Base-by-base conservation (phyloP, 1,140 invertebrate species). In the Drosophila insularis region DNA sequence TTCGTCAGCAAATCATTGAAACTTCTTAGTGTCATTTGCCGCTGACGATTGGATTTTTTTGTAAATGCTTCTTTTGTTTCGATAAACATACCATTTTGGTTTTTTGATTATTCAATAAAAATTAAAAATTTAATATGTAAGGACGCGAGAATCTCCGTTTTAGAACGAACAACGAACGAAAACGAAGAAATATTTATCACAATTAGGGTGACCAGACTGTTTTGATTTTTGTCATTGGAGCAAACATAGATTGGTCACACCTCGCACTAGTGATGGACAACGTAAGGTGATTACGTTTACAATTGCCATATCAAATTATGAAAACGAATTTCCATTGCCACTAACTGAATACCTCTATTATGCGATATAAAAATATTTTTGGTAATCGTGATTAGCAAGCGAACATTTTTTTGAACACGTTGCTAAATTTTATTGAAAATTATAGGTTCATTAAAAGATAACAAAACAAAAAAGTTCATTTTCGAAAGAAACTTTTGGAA, bases 21-120 rank as follows among this genome's bases (percentile, higher is more conserved):
- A 11, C 32, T 35, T 27, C 14, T 32, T 7, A 19, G 7, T 31
- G 19, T 23, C 1, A 40, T 19, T 37, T 7, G 21, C 13, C 43
- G 43, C 43, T 50, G 43, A 50, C 19, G 6, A 31, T 40, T 68
- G 59, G 59, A 55, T 76, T 76, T 53, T 60, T 50, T 50, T 21
- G 2, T 2, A 21, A 21, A 76, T 76, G 59, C 54, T 62, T 72
- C 11, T 63, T 60, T 46, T 3, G 17, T 68, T 67, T 67, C 56
- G 40, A 43, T 68, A 55, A 74, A 68, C 74, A 68, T 55, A 56
- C 55, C 63, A 35, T 64, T 74, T 40, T 74, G 40, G 46, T 50
- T 50, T 50, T 50, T 50, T 50, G 43, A 21, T 50, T 50, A 50
- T 50, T 50, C 43, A 50, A 50, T 50, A 50, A 50, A 46, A 50